Evolutionary conservation across 2,888 invertebrate species (phyloP).

Genomic region (Macaria notata): DNA sequence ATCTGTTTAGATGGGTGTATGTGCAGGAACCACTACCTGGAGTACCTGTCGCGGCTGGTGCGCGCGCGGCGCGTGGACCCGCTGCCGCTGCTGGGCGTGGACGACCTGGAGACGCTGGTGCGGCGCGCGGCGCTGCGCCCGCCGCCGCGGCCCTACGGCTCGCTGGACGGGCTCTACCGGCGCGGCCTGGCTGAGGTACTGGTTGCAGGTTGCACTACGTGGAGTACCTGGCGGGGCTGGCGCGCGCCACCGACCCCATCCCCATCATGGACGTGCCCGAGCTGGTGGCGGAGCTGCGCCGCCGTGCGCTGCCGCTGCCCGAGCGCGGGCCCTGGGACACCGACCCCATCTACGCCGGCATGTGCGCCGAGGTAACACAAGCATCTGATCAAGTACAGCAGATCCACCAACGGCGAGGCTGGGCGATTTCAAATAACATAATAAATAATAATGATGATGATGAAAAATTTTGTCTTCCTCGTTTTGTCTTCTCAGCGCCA

Average conservation of each 20-base stretch:
- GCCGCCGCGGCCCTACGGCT: conserved; percentile 90
- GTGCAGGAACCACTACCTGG: conserved; percentile 93
- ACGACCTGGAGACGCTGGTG: conserved; percentile 92
- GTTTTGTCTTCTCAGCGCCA: no score
- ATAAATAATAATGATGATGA: no score
- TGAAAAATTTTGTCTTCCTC: no score
- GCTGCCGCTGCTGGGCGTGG: conserved; percentile 87
- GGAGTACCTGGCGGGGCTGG: conserved; percentile 95
- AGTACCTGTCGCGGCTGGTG: conserved; percentile 91
- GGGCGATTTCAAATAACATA: no score
- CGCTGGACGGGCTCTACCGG: conserved; percentile 85
- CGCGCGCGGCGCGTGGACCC: conserved; percentile 89
- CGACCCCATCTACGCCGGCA: conserved; percentile 91
- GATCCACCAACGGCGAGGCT: no score
- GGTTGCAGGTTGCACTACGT: conserved; percentile 93
- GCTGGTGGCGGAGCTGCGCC: conserved; percentile 92
- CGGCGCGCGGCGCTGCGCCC: conserved; percentile 87
- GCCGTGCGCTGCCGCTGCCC: conserved; percentile 92
- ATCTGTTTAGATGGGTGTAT: conserved; percentile 58
- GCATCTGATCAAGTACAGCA: no score
- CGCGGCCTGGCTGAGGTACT: conserved; percentile 85
- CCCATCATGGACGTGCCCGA: conserved; percentile 93
- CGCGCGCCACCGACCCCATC: conserved; percentile 94
- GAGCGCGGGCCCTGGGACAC: conserved; percentile 91
- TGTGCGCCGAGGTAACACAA: conserved; percentile 90